Percentiles rank a stretch among this genome's conserved stretches.
Evolutionary conservation across 1,140 invertebrate genomes (phyloP).

Genomic region (Diprion similis): DNA sequence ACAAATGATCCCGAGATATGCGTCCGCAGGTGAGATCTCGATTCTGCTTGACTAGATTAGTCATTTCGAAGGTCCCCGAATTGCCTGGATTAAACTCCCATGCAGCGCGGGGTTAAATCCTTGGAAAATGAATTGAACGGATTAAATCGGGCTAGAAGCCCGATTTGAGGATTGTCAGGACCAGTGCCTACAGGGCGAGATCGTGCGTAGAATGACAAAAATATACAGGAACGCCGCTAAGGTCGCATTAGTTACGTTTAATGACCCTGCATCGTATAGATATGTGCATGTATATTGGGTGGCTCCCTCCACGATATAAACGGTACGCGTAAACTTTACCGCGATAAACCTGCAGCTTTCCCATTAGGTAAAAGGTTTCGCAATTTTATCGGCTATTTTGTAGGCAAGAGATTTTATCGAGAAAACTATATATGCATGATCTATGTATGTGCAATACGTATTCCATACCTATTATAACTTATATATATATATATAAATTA

Average conservation of each 20-base stretch:
- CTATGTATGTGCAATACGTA: too few species aligned
- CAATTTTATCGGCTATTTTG: constrained; percentile 45
- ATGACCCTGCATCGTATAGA: constrained; percentile 23
- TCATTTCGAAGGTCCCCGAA: background rate
- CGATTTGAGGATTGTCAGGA: background rate
- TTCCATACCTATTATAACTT: too few species aligned
- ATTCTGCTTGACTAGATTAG: background rate
- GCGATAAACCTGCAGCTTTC: constrained; percentile 30
- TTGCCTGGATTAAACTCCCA: background rate
- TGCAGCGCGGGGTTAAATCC: background rate
- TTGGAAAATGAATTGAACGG: background rate
- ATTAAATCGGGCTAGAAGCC: background rate
- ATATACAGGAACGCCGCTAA: background rate
- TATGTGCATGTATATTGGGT: background rate
- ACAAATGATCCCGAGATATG: background rate
- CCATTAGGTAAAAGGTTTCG: constrained; percentile 48
- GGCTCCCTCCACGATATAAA: constrained; percentile 18
- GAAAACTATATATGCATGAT: background rate
- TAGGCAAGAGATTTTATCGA: constrained; percentile 41
- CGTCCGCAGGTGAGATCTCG: background rate
- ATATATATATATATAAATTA: too few species aligned
- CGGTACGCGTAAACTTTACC: constrained; percentile 37
- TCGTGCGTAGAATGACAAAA: background rate
- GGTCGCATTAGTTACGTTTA: constrained; percentile 34
- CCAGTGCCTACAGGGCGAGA: background rate